Conservation (phyloP, 2,888 invertebrate genomes). For the Nomada fabriciana region DNA sequence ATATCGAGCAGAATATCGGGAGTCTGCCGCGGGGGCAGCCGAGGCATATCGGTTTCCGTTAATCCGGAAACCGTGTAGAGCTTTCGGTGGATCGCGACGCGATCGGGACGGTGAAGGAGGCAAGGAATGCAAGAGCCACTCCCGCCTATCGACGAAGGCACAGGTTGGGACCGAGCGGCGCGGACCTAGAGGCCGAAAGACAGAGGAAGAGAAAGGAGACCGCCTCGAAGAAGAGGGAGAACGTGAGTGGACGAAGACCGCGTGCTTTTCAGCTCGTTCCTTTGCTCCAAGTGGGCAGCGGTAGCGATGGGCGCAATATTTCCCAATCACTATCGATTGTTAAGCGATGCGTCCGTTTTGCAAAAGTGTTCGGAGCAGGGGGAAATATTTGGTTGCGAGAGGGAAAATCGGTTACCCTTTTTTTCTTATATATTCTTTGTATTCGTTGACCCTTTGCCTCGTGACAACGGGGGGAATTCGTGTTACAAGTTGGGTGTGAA, state of each 20-base stretch:
- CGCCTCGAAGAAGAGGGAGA: constrained; percentile 29
- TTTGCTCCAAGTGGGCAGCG: constrained; percentile 41
- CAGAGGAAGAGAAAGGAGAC: constrained; percentile 42
- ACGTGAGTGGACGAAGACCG: constrained; percentile 25
- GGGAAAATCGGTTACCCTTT: too few relatives aligned
- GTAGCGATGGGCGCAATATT: constrained; percentile 6
- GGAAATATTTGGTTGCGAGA: too few relatives aligned
- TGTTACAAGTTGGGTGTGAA: too few relatives aligned
- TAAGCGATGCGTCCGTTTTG: background rate
- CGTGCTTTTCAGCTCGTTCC: constrained; percentile 50
- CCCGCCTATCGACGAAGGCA: constrained; percentile 67
- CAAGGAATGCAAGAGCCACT: constrained; percentile 76
- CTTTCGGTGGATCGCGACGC: constrained; percentile 33
- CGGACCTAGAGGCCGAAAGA: constrained; percentile 40
- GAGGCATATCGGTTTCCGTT: constrained; percentile 50
- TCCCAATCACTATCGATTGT: too few relatives aligned
- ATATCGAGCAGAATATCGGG: too few relatives aligned
- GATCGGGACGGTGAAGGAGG: constrained; percentile 58
- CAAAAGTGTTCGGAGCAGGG: too few relatives aligned
- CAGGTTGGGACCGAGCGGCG: constrained; percentile 42
- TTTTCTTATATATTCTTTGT: too few relatives aligned
- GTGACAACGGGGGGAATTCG: too few relatives aligned
- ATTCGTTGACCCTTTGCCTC: too few relatives aligned
- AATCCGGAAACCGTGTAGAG: constrained; percentile 65
- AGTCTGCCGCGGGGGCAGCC: too few relatives aligned